Base-by-base conservation (phyloP, 2,797 vertebrate genomes). In the Eptatretus atami region DNA sequence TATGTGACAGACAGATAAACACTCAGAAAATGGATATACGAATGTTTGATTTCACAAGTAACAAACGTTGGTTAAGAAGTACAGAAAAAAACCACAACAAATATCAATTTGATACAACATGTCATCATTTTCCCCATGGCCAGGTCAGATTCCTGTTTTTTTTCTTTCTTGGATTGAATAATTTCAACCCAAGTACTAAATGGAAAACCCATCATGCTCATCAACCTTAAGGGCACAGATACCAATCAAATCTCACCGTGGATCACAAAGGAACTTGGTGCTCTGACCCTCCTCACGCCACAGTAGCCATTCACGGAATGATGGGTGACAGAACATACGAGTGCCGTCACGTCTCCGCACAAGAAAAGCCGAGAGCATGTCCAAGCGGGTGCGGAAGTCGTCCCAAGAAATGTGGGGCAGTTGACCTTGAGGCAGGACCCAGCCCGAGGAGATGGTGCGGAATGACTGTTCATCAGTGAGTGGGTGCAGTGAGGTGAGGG, bases 291-390 rank as follows among this genome's bases (percentile, higher is more conserved):
- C 92, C 1, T 96, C 92, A 73, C 92, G 77, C 92, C 92, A 98
- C 55, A 95, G 78, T 15, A 98, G 80, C 92, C 92, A 98, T 67
- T 98, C 92, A 69, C 90, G 77, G 75, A 98, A 98, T 67, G 92
- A 98, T 0, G 92, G 90, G 66, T 98, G 92, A 74, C 86, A 98
- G 72, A 98, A 98, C 92, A 98, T 98, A 5, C 92, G 84, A 0
- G 87, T 96, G 73, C 84, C 90, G 75, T 98, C 92, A 60, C 92
- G 74, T 52, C 92, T 76, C 68, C 80, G 84, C 69, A 94, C 79
- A 68, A 98, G 80, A 68, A 96, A 93, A 71, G 80, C 78, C 0
- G 90, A 87, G 44, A 98, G 83, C 54, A 77, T 67, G 52, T 96
- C 90, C 81, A 96, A 84, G 68, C 84, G 80, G 64, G 92, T 85